These are phyloP conservation scores for Leucopternis melanops DNA, from an alignment of 2,113 vertebrate genomes.

Conservation along the genomic window DNA sequence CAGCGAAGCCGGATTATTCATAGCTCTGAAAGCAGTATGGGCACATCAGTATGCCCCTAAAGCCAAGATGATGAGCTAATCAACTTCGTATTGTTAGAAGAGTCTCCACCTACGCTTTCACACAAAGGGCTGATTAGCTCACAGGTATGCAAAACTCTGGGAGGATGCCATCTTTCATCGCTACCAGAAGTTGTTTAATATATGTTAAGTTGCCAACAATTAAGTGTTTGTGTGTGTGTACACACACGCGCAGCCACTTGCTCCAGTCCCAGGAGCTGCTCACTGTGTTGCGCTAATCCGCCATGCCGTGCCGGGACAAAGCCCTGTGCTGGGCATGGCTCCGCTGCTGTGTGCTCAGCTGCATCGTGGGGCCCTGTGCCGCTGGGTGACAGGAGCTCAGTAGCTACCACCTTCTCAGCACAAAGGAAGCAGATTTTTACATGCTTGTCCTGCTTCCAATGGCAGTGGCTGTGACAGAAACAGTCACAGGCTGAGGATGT, in stretches of 20 bases:
- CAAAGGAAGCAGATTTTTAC: background rate
- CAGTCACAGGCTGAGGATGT: background rate
- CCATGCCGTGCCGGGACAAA: background rate
- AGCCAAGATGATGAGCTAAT: conserved; percentile 55
- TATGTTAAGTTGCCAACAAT: background rate
- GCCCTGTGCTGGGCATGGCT: background rate
- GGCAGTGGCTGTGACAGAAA: background rate
- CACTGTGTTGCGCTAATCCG: fast-evolving
- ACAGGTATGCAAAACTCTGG: conserved; percentile 51
- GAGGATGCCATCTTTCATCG: conserved; percentile 56
- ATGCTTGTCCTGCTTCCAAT: background rate
- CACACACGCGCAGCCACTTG: background rate
- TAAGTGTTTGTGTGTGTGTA: background rate
- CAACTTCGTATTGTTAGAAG: conserved; percentile 36
- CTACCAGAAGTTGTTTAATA: conserved; percentile 21
- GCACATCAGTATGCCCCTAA: conserved; percentile 45
- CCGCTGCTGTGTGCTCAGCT: background rate
- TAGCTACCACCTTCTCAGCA: background rate
- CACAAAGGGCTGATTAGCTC: conserved; percentile 51
- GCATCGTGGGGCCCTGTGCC: fast-evolving
- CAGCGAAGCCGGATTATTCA: conserved; percentile 36
- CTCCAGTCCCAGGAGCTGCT: background rate
- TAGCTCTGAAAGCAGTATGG: conserved; percentile 33
- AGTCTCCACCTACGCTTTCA: conserved; percentile 56
- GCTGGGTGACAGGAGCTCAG: background rate